These are phyloP conservation scores for Neocrepidodera transversa DNA, from an alignment of 2,888 invertebrate genomes.

Conservation along the genomic window DNA sequence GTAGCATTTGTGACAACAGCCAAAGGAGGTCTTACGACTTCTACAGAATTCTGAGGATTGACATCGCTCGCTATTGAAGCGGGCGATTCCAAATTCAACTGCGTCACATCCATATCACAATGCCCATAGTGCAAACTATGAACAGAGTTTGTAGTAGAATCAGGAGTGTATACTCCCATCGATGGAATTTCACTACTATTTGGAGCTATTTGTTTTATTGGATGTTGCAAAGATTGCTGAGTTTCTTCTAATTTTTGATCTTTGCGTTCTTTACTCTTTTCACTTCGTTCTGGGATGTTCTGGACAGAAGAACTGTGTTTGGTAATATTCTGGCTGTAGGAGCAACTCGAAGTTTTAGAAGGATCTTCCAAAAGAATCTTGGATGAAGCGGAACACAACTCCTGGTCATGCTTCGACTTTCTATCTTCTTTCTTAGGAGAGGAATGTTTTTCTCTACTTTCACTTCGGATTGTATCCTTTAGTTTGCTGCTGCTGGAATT, in stretches of 20 bases:
- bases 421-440: constrained; percentile 51
- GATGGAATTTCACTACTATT: constrained; percentile 71
- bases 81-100: constrained; percentile 86
- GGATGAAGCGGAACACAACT: constrained; percentile 33
- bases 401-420: constrained; percentile 39
- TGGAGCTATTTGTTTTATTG: constrained; percentile 45
- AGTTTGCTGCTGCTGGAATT: constrained; percentile 36
- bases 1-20: constrained; percentile 60
- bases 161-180: constrained; percentile 86
- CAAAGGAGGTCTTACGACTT: constrained; percentile 67
- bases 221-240: constrained; percentile 33
- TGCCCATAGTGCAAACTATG: constrained; percentile 77
- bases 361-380: constrained; percentile 31
- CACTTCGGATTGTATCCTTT: constrained; percentile 35
- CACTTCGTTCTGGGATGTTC: constrained; percentile 25
- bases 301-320: constrained; percentile 14
- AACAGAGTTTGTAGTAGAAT: constrained; percentile 83
- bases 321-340: constrained; percentile 29
- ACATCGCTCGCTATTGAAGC: constrained; percentile 87
- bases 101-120: constrained; percentile 84
- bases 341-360: constrained; percentile 31
- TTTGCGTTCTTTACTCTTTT: constrained; percentile 37
- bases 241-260: constrained; percentile 39
- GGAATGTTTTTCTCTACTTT: constrained; percentile 43
- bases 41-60: constrained; percentile 76